Percentiles rank a stretch among this genome's conserved stretches.
Evolutionary conservation across 1,140 invertebrate genomes (phyloP).

Genomic region (Venustaconcha ellipsiformis): DNA sequence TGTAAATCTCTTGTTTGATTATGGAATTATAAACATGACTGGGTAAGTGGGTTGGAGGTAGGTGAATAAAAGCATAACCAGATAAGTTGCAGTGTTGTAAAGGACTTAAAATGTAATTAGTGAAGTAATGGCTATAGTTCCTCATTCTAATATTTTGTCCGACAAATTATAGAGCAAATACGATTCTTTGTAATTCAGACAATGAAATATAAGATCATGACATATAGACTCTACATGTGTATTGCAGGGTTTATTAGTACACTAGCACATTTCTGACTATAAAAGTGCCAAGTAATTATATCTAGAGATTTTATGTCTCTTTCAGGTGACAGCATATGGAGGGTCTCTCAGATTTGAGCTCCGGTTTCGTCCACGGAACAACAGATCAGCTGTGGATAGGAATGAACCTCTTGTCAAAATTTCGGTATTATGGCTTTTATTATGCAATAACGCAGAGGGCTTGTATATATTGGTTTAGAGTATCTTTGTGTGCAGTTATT

Average conservation of each 20-base stretch:
- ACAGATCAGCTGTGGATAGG: conserved; percentile 30
- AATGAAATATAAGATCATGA: neutral
- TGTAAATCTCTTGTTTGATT: no score
- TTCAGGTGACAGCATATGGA: conserved; percentile 83
- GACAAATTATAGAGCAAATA: neutral
- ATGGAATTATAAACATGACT: no score
- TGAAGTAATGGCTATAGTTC: no score
- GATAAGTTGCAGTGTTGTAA: no score
- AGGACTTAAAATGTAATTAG: no score
- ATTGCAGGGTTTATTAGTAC: neutral
- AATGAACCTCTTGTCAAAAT: conserved; percentile 88
- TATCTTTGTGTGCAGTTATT: no score
- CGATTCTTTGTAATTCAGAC: neutral
- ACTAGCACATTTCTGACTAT: conserved; percentile 2
- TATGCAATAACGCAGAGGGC: no score
- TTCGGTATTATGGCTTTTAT: conserved; percentile 53
- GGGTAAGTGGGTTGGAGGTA: no score
- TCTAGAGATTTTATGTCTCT: no score
- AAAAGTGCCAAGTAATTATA: neutral
- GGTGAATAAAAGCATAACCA: no score
- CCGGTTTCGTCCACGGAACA: conserved; percentile 72
- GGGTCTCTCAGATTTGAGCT: conserved; percentile 88
- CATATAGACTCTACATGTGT: neutral
- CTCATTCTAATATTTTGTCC: no score
- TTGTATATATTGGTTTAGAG: no score